phyloP scores from a whole-genome alignment of 2,888 invertebrate genomes.

The Dicyrtomina minuta region DNA sequence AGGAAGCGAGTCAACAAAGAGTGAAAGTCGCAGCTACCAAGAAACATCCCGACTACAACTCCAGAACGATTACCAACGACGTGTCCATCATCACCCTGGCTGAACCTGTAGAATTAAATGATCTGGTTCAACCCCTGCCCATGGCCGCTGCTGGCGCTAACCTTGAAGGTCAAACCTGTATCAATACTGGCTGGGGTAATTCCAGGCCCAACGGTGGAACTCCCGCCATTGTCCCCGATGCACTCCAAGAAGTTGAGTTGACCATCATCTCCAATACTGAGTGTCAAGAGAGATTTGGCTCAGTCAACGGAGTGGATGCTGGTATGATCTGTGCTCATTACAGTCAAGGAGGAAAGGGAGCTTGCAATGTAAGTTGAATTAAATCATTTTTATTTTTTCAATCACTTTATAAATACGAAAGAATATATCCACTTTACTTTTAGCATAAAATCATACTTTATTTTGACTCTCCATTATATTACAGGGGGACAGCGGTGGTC shows the following conservation, averaged over 20 bases:
- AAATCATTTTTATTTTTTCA: no score
- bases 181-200: constrained; percentile 40
- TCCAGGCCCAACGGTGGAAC: constrained; percentile 30
- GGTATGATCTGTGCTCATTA: constrained; percentile 35
- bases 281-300: constrained; percentile 25
- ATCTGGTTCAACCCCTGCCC: constrained; percentile 25
- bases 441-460: no score
- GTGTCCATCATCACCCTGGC: constrained; percentile 33
- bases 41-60: neutral
- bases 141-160: constrained; percentile 26
- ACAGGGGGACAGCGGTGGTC: constrained; percentile 26
- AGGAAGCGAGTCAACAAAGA: constrained; percentile 32
- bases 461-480: no score
- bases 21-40: neutral
- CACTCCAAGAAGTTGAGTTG: constrained; percentile 33
- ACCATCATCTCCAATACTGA: constrained; percentile 27
- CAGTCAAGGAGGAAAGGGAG: constrained; percentile 32
- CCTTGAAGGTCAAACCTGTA: constrained; percentile 28
- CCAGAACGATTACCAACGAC: constrained; percentile 33
- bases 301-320: constrained; percentile 35
- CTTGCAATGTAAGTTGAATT: constrained; percentile 33
- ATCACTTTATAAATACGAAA: no score
- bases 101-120: constrained; percentile 23
- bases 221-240: constrained; percentile 27
- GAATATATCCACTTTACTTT: no score